Percentiles rank a stretch among this genome's conserved stretches.
Conservation (phyloP, 2,888 invertebrate genomes). For the Eilema caniola region DNA sequence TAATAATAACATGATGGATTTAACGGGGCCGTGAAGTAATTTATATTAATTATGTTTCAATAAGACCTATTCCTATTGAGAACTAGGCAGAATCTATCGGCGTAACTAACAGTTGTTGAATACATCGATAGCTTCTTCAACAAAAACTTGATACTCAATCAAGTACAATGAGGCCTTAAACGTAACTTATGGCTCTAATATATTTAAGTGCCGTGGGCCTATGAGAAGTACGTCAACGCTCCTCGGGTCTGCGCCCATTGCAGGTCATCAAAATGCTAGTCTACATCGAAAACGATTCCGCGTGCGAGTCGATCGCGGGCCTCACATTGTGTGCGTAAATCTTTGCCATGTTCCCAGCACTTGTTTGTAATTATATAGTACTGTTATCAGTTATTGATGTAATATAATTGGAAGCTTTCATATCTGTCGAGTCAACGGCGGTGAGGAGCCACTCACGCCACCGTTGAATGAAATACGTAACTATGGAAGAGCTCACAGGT, state of each 20-base stretch:
- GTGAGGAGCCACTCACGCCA: neutral
- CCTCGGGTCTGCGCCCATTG: constrained; percentile 25
- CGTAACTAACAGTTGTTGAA: constrained; percentile 15
- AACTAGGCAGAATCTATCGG: constrained; percentile 19
- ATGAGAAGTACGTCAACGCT: constrained; percentile 1
- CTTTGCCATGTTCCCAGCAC: constrained; percentile 48
- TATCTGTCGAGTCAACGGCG: constrained; percentile 30
- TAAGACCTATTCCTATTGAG: constrained; percentile 19
- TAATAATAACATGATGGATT: constrained; percentile 36
- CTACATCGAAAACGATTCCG: constrained; percentile 36
- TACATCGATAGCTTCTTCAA: neutral
- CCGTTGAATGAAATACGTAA: constrained; percentile 45
- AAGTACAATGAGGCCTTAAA: constrained; percentile 28
- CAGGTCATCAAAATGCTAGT: constrained; percentile 43
- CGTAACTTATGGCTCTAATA: constrained; percentile 17
- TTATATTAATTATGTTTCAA: constrained; percentile 39
- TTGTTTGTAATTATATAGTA: constrained; percentile 46
- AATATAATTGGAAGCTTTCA: constrained; percentile 50
- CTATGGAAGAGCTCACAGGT: constrained; percentile 45
- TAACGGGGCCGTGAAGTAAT: constrained; percentile 48
- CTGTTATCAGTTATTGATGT: constrained; percentile 44
- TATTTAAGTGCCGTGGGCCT: constrained; percentile 19
- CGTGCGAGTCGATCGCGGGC: constrained; percentile 24
- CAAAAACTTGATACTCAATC: constrained; percentile 17
- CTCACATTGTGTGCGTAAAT: constrained; percentile 29